Percentiles rank a stretch among this genome's conserved stretches.
Evolutionary conservation across 1,140 invertebrate species (phyloP).

Genomic region (Zaprionus vittiger): DNA sequence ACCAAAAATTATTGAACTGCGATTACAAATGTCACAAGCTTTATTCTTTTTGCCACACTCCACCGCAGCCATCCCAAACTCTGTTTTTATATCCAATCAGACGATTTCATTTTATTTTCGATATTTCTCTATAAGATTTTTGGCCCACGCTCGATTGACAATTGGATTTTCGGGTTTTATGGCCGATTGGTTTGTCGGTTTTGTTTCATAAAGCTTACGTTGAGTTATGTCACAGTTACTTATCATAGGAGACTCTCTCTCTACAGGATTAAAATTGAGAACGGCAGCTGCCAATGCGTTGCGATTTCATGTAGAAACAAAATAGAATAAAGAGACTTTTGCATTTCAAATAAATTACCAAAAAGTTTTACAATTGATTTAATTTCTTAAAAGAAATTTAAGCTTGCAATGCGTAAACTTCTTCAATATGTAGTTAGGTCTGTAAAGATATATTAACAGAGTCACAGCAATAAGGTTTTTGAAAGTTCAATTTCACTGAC

Average conservation of each 20-base stretch:
- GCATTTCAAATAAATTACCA: too few species aligned
- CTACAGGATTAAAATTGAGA: not conserved
- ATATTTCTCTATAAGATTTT: slow-evolving; percentile 45
- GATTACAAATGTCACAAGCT: slow-evolving; percentile 78
- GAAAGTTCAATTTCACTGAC: too few species aligned
- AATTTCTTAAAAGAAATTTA: not conserved
- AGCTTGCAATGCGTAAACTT: not conserved
- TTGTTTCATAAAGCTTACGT: slow-evolving; percentile 9
- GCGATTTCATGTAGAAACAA: not conserved
- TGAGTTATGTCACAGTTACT: not conserved
- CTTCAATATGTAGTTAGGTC: too few species aligned
- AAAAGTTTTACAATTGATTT: not conserved
- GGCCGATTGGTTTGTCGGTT: slow-evolving; percentile 5
- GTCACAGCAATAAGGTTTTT: too few species aligned
- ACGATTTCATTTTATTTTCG: slow-evolving; percentile 49
- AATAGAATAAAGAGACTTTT: too few species aligned
- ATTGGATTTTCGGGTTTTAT: slow-evolving; percentile 27
- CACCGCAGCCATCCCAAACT: not conserved
- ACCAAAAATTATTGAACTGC: slow-evolving; percentile 79
- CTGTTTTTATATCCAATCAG: slow-evolving; percentile 45
- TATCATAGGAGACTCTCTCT: not conserved
- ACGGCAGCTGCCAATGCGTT: not conserved
- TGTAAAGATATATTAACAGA: too few species aligned
- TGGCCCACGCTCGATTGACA: slow-evolving; percentile 49
- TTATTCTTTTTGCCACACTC: slow-evolving; percentile 27